These are phyloP conservation scores for Trachymyrmex septentrionalis DNA, from an alignment of 1,140 invertebrate species.

Conservation along the genomic window DNA sequence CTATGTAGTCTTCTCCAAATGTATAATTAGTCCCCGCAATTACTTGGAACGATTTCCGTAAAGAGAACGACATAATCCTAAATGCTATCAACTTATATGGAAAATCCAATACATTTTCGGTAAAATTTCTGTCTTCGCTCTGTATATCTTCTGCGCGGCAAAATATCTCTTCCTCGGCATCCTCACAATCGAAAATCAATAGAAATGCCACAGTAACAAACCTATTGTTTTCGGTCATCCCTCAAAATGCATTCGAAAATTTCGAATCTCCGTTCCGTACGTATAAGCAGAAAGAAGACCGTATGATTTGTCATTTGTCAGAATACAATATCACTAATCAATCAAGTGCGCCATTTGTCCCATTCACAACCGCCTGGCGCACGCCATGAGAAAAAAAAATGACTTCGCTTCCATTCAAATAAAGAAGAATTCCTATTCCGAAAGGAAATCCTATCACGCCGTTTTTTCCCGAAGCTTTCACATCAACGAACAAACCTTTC, in stretches of 20 bases:
- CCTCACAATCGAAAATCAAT: slow-evolving; percentile 77
- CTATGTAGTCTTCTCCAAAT: not conserved
- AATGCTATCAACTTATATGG: not conserved
- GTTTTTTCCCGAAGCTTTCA: slow-evolving; percentile 21
- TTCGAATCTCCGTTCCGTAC: not conserved
- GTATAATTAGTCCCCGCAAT: slow-evolving; percentile 18
- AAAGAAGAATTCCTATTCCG: not conserved
- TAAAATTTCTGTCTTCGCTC: not conserved
- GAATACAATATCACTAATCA: slow-evolving; percentile 59
- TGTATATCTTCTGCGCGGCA: slow-evolving; percentile 30
- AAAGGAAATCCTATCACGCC: slow-evolving; percentile 33
- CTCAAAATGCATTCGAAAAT: slow-evolving; percentile 64
- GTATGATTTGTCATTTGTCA: slow-evolving; percentile 42
- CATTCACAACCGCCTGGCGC: not conserved
- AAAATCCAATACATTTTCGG: slow-evolving; percentile 24
- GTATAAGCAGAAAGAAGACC: slow-evolving; percentile 26
- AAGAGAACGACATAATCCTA: not conserved
- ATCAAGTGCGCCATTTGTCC: slow-evolving; percentile 48
- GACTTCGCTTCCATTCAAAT: slow-evolving; percentile 19
- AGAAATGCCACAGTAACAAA: slow-evolving; percentile 77
- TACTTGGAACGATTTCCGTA: slow-evolving; percentile 16
- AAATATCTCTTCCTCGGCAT: slow-evolving; percentile 64
- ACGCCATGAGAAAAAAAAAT: slow-evolving; percentile 9
- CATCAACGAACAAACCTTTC: slow-evolving; percentile 1
- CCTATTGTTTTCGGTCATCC: slow-evolving; percentile 74